These are phyloP conservation scores for Cantharis lateralis DNA, from an alignment of 2,888 invertebrate species.

Conservation along the genomic window DNA sequence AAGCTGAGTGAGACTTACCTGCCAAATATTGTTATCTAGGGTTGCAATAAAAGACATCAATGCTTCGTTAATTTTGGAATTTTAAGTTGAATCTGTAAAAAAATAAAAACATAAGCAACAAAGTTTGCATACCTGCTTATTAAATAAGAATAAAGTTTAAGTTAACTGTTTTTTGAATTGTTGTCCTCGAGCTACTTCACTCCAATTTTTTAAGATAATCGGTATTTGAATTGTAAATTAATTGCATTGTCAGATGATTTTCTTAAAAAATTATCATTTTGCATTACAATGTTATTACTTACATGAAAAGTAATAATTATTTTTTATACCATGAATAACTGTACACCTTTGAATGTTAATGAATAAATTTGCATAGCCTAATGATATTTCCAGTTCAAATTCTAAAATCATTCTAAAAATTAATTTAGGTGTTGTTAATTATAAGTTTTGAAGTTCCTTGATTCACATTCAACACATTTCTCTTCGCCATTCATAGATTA, in stretches of 20 bases:
- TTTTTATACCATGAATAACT: background rate
- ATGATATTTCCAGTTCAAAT: background rate
- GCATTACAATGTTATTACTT: background rate
- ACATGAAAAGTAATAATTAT: constrained; percentile 3
- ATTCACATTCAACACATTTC: background rate
- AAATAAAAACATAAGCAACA: background rate
- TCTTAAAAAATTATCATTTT: background rate
- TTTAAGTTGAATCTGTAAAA: background rate
- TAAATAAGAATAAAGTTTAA: constrained; percentile 6
- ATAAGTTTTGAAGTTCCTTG: background rate
- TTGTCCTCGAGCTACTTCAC: constrained; percentile 14
- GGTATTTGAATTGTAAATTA: constrained; percentile 27
- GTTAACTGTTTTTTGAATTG: constrained; percentile 18
- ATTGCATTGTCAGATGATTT: constrained; percentile 22
- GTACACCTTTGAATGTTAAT: background rate
- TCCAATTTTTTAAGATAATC: constrained; percentile 7
- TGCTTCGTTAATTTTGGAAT: background rate
- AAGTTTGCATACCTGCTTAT: constrained; percentile 3
- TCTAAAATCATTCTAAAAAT: background rate
- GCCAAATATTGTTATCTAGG: constrained; percentile 60
- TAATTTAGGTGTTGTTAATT: background rate
- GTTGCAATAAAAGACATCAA: constrained; percentile 60
- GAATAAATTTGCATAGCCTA: background rate
- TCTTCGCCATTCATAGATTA: background rate
- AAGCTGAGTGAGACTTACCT: constrained; percentile 51